Conservation (phyloP, 2,797 vertebrate genomes). For the Falco novaeseelandiae region DNA sequence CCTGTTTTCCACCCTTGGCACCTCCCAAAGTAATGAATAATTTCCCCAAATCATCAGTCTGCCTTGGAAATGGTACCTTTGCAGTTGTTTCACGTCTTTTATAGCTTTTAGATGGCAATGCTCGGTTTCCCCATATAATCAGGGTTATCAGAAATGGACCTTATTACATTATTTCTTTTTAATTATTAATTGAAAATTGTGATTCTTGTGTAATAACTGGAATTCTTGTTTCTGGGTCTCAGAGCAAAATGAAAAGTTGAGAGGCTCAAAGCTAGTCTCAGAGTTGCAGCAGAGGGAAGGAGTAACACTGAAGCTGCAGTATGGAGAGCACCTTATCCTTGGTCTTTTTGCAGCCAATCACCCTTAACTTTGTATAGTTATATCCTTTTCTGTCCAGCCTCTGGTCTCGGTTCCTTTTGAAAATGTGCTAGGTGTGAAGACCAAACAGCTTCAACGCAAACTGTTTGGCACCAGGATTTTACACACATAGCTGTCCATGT, state of each 20-base stretch:
- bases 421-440: background rate
- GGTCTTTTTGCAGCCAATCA: background rate
- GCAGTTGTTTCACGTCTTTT: background rate
- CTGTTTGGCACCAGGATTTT: background rate
- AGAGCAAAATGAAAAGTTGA: background rate
- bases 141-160: background rate
- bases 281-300: background rate
- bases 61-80: background rate
- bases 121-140: background rate
- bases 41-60: background rate
- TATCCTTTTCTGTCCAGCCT: background rate
- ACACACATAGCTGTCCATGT: background rate
- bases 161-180: background rate
- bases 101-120: background rate
- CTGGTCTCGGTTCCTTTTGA: background rate
- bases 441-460: background rate
- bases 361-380: background rate
- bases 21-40: background rate
- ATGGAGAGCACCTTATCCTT: background rate
- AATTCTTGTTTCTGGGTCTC: background rate
- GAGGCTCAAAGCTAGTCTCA: background rate
- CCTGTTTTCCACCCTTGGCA: background rate
- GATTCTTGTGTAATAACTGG: accelerated
- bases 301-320: background rate
- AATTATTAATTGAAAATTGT: background rate